Conservation (phyloP, 2,797 vertebrate genomes). For the Lagodon rhomboides region DNA sequence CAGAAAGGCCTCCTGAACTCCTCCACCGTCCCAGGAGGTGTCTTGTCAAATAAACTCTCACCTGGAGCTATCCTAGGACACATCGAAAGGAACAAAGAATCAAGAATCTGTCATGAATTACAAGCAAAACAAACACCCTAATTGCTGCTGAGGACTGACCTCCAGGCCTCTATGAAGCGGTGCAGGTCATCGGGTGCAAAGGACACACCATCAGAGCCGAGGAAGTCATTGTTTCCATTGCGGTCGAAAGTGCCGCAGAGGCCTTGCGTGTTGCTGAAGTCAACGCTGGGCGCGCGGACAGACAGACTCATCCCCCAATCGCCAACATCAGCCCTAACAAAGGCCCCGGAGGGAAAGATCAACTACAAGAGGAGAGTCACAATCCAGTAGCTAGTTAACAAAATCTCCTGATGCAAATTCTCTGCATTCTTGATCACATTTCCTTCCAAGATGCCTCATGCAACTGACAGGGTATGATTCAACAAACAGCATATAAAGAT, state of each 20-base stretch:
- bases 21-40: slow-evolving; percentile 50
- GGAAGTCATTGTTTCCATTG: slow-evolving; percentile 85
- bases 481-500: neutral
- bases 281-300: slow-evolving; percentile 75
- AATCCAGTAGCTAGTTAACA: slow-evolving; percentile 49
- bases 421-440: neutral
- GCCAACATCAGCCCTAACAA: slow-evolving; percentile 83
- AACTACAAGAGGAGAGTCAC: slow-evolving; percentile 78
- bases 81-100: neutral
- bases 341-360: slow-evolving; percentile 88
- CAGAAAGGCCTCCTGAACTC: slow-evolving; percentile 80
- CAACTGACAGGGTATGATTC: neutral
- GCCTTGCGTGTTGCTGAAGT: slow-evolving; percentile 84
- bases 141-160: slow-evolving; percentile 62
- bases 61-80: slow-evolving; percentile 84
- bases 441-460: neutral
- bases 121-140: neutral
- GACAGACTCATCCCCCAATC: slow-evolving; percentile 88
- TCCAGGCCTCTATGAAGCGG: slow-evolving; percentile 85
- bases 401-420: neutral
- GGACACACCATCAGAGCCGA: slow-evolving; percentile 51
- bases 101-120: neutral
- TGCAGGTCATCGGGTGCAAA: slow-evolving; percentile 57
- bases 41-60: slow-evolving; percentile 88
- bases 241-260: slow-evolving; percentile 87